phyloP scores from a whole-genome alignment of 1,140 invertebrate species.

The Cydia splendana region DNA sequence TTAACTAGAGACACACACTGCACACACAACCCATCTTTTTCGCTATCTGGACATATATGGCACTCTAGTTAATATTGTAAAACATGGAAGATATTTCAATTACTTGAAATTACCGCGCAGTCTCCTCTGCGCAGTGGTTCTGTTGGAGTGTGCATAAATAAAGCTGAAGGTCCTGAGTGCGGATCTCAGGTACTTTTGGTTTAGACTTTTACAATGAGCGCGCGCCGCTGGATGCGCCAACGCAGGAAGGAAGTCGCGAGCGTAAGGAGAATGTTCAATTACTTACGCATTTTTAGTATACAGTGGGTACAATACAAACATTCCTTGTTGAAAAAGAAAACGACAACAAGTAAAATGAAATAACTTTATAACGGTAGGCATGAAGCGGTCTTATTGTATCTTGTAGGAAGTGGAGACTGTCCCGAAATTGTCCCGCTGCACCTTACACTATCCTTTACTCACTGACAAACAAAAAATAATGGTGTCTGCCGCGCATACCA shows the following conservation, averaged over 20 bases:
- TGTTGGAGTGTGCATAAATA: slow-evolving; percentile 77
- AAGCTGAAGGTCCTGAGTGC: slow-evolving; percentile 71
- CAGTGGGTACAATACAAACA: background rate
- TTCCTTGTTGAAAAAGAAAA: background rate
- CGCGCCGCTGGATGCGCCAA: slow-evolving; percentile 52
- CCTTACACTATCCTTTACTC: no score
- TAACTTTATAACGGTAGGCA: background rate
- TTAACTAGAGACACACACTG: no score
- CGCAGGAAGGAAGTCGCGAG: slow-evolving; percentile 11
- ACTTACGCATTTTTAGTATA: background rate
- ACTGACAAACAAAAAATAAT: background rate
- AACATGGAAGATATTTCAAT: no score
- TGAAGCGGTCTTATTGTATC: no score
- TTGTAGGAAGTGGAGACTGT: no score
- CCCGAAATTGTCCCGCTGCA: no score
- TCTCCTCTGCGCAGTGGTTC: no score
- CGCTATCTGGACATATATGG: no score
- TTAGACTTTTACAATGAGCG: slow-evolving; percentile 48
- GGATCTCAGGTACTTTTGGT: slow-evolving; percentile 70
- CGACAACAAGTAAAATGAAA: background rate
- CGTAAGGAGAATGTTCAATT: background rate
- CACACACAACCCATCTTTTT: no score
- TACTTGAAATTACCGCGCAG: no score
- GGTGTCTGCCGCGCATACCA: background rate
- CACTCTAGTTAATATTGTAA: no score